phyloP scores from a whole-genome alignment of 2,888 invertebrate genomes.

The Scaptomyza polygonia region DNA sequence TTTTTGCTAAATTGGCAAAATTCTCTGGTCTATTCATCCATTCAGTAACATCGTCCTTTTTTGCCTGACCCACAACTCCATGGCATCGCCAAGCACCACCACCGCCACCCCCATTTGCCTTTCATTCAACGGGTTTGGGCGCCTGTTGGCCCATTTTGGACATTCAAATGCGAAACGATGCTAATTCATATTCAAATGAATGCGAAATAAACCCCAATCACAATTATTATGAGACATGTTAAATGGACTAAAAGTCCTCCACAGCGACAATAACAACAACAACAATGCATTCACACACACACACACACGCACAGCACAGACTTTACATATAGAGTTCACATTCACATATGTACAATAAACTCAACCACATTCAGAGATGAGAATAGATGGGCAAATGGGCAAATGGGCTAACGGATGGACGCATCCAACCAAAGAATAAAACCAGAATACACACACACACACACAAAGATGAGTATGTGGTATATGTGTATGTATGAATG shows the following conservation, averaged over 20 bases:
- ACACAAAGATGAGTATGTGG: neutral
- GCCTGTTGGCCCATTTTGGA: conserved; percentile 46
- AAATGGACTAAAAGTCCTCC: conserved; percentile 82
- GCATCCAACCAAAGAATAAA: conserved; percentile 38
- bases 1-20: conserved; percentile 80
- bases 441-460: conserved; percentile 18
- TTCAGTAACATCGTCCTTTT: conserved; percentile 49
- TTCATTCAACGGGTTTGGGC: conserved; percentile 11
- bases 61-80: conserved; percentile 37
- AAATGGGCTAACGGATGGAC: conserved; percentile 47
- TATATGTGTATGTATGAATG: conserved; percentile 27
- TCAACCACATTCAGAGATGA: conserved; percentile 17
- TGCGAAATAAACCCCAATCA: conserved; percentile 81
- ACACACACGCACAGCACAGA: conserved; percentile 5
- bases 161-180: conserved; percentile 73
- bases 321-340: conserved; percentile 14
- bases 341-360: conserved; percentile 30
- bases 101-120: conserved; percentile 2
- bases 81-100: conserved; percentile 1
- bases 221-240: conserved; percentile 83
- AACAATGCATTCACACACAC: conserved; percentile 26
- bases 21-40: conserved; percentile 65
- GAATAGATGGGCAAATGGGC: conserved; percentile 43
- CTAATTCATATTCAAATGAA: conserved; percentile 82
- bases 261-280: conserved; percentile 51